Base-by-base conservation (phyloP, 2,113 vertebrate species). In the Plectropomus leopardus region DNA sequence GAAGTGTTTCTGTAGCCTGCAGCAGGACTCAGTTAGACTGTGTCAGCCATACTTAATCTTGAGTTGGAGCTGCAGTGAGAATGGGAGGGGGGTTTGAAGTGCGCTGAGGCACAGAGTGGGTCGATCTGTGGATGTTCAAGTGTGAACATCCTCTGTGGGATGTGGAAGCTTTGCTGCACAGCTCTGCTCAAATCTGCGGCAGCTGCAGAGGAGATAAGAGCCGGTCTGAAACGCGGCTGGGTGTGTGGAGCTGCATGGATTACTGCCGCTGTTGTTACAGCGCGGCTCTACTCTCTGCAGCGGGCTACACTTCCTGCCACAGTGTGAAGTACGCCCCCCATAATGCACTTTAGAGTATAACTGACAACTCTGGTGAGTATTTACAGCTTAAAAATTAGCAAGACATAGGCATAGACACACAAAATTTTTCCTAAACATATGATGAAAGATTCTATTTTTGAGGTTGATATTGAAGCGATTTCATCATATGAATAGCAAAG, bases 131-230 rank as follows among this genome's bases (percentile, higher is more conserved):
- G 61, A 83, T 66, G 72, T 68, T 66, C 55, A 45, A 64, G 60
- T 55, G 75, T 75, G 77, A 80, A 82, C 47, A 55, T 69, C 64
- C 59, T 82, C 78, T 42, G 69, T 83, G 60, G 72, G 64, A 50
- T 47, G 78, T 72, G 53, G 58, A 65, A 57, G 76, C 73, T 76
- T 47, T 21, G 45, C 72, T 45, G 36, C 65, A 19, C 24, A 8
- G 55, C 65, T 69, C 66, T 21, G 73, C 78, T 81, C 45, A 65
- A 79, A 72, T 86, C 71, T 85, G 77, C 68, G 83, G 81, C 81
- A 82, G 90, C 84, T 87, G 84, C 75, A 61, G 63, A 55, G 65
- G 21, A 89, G 90, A 93, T 86, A 88, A 91, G 83, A 51, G 66
- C 24, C 17, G 15, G 23, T 13, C 50, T 79, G 78, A 76, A 23